Evolutionary conservation across 2,797 vertebrate species (phyloP).

Genomic region (Phrynocephalus guinanensis): DNA sequence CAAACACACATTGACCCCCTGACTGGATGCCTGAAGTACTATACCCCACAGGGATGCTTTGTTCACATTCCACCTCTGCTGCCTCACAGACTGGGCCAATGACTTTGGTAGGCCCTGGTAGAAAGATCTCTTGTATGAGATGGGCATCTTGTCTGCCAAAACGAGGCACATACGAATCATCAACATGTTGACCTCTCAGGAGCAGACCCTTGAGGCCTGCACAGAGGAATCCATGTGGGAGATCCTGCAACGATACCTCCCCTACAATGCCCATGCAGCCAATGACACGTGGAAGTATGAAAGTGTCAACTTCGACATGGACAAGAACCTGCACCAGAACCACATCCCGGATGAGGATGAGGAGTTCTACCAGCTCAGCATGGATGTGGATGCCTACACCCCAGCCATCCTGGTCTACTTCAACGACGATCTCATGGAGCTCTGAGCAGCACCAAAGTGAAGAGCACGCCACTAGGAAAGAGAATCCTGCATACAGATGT

Average conservation of each 20-base stretch:
- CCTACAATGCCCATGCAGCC: constrained; percentile 81
- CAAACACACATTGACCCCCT: constrained; percentile 81
- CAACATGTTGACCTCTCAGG: constrained; percentile 88
- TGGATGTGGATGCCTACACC: constrained; percentile 72
- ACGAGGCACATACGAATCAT: constrained; percentile 84
- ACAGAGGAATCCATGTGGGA: constrained; percentile 81
- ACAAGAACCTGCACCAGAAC: constrained; percentile 79
- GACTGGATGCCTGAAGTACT: constrained; percentile 82
- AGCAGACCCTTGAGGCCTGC: constrained; percentile 85
- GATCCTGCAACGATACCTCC: constrained; percentile 81
- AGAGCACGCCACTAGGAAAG: not conserved
- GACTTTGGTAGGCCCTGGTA: constrained; percentile 86
- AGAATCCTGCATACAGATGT: not conserved
- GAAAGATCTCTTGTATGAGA: constrained; percentile 79
- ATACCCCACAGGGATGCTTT: constrained; percentile 87
- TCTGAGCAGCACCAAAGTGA: constrained; percentile 58
- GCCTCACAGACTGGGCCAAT: constrained; percentile 87
- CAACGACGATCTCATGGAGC: constrained; percentile 83
- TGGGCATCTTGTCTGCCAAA: constrained; percentile 82
- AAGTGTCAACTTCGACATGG: constrained; percentile 77
- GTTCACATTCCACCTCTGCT: constrained; percentile 83
- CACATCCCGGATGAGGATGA: constrained; percentile 78
- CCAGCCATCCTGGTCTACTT: constrained; percentile 81
- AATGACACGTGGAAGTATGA: constrained; percentile 85
- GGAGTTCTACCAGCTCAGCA: constrained; percentile 72